Evolutionary conservation across 2,113 vertebrate species (phyloP).

Genomic region (Pachycephala philippinensis): DNA sequence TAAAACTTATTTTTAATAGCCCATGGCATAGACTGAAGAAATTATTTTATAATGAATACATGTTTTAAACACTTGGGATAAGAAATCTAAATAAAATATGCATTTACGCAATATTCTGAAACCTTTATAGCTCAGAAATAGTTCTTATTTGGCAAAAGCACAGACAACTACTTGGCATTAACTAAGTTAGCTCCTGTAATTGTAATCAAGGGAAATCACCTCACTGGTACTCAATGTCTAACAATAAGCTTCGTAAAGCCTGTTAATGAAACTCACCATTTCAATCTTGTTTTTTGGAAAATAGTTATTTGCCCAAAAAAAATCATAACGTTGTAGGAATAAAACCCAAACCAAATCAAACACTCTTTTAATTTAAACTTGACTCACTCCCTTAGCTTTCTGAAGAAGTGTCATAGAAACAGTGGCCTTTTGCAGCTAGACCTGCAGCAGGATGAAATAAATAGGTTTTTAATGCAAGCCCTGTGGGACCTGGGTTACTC

Average conservation of each 20-base stretch:
- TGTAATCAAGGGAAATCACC: constrained; percentile 43
- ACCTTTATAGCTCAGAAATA: constrained; percentile 1
- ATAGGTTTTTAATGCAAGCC: neutral
- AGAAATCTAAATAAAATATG: constrained; percentile 54
- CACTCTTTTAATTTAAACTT: neutral
- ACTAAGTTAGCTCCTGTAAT: constrained; percentile 27
- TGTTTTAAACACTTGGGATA: constrained; percentile 21
- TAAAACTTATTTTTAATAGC: constrained; percentile 50
- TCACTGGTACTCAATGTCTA: neutral
- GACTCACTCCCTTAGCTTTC: neutral
- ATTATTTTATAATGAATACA: constrained; percentile 6
- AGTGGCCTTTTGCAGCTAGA: neutral
- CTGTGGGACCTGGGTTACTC: neutral
- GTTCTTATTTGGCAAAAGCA: constrained; percentile 39
- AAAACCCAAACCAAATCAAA: neutral
- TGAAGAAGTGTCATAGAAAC: neutral
- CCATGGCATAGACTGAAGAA: neutral
- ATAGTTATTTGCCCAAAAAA: neutral
- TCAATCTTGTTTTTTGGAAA: neutral
- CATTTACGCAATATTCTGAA: constrained; percentile 28
- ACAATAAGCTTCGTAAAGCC: constrained; percentile 1
- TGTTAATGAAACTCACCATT: neutral
- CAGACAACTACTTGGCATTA: constrained; percentile 17
- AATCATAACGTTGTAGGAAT: neutral
- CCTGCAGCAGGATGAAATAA: neutral